Base-by-base conservation (phyloP, 2,113 vertebrate genomes). In the Mohoua ochrocephala region DNA sequence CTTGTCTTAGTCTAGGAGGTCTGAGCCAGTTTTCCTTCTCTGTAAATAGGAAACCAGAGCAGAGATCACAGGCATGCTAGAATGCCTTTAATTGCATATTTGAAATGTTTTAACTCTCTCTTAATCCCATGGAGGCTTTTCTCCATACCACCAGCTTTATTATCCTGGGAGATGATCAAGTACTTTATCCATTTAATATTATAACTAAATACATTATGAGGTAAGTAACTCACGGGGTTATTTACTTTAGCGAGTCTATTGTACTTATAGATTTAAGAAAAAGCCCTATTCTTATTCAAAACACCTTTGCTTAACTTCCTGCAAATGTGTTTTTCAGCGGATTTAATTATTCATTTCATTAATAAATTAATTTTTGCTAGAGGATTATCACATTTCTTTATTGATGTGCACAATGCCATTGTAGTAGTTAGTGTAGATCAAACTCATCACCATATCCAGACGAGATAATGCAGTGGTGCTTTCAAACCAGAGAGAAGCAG, bases 21-120 rank as follows among this genome's bases (percentile, higher is more conserved):
- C 96, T 61, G 95, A 97, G 98, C 98, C 98, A 98, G 97, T 95
- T 97, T 97, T 97, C 95, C 92, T 95, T 95, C 95, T 92, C 95
- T 91, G 88, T 84, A 96, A 95, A 95, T 95, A 87, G 91, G 96
- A 93, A 97, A 96, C 95, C 84, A 88, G 88, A 96, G 92, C 91
- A 96, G 71, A 97, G 98, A 96, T 96, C 95, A 94, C 79, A 91
- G 68, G 88, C 96, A 79, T 87, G 91, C 81, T 93, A 76, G 95
- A 97, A 96, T 89, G 91, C 71, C 64, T 89, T 95, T 94, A 71
- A 71, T 96, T 95, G 95, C 56, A 87, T 85, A 68, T 92, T 91
- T 95, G 45, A 60, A 63, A 63, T 78, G 78, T 93, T 96, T 97
- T 94, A 70, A 64, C 84, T 86, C 65, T 76, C 85, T 93, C 87